Evolutionary conservation across 30 jellyfish, hydroid and myxozoan species (phyloP), one percentile per base, ranked within the genome.

Genomic region (Mastigias papua): DNA sequence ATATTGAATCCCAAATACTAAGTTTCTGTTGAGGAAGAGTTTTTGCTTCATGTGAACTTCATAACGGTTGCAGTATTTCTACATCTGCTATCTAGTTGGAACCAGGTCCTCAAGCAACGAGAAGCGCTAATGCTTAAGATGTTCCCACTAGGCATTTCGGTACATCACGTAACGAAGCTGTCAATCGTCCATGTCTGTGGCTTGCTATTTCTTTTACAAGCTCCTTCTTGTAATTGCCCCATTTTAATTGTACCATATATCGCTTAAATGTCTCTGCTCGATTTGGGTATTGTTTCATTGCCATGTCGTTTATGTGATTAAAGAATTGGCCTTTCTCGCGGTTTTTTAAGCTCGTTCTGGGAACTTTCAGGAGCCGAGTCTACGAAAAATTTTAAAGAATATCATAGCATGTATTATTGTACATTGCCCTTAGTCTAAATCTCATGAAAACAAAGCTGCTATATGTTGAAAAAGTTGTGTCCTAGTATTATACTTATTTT

Each of bases 141-240:
- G 8, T 27, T 31, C 76, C 63, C 17, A 61, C 16, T 22, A 84
- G 75, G 34, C 86, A 71, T 69, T 63, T 84, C 26, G 93, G 93
- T 13, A 84, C 93, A 60, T 84, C 96, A 70, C 50, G 74, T 21
- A 49, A 13, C 19, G 82, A 50, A 22, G 88, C 91, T 2, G 91
- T 77, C 57, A 66, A 22, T 49, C 90, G 74, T n/a, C 73, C 82
- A 5, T 69, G 51, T 15, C 83, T 63, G 34, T 70, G 67, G 46
- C 61, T 88, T 34, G 88, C 58, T 48, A 91, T 72, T 22, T 76
- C 95, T 25, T 51, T 78, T 16, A 91, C 97, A 1, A 91, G 50
- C 17, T 80, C 82, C 62, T 77, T 69, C 70, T 91, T 91, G 81
- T 91, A 91, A 30, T 63, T 51, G 28, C 57, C 76, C 97, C 97